Evolutionary conservation across 2,888 invertebrate genomes (phyloP).

Genomic region (Dasypolia templi): DNA sequence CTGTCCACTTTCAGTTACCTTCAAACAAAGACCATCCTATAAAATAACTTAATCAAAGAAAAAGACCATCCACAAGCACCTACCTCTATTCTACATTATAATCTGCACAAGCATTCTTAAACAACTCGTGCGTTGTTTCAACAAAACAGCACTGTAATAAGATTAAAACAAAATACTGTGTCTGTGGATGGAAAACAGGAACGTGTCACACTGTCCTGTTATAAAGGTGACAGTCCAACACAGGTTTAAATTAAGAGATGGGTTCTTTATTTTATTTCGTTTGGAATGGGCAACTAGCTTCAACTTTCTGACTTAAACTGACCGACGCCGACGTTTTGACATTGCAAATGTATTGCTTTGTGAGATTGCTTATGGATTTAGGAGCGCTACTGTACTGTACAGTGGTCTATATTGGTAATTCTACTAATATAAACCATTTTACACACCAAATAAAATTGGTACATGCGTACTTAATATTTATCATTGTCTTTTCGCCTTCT

Average conservation of each 20-base stretch:
- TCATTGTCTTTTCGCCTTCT: not conserved
- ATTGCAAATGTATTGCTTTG: too few relatives aligned
- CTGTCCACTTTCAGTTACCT: too few relatives aligned
- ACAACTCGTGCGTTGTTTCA: slow-evolving; percentile 28
- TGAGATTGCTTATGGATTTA: too few relatives aligned
- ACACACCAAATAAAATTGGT: too few relatives aligned
- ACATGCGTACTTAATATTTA: not conserved
- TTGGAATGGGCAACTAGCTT: not conserved
- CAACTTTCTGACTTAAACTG: not conserved
- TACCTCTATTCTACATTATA: slow-evolving; percentile 17
- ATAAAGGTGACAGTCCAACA: slow-evolving; percentile 12
- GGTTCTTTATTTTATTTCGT: not conserved
- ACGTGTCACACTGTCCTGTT: slow-evolving; percentile 35
- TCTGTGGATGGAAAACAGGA: slow-evolving; percentile 52
- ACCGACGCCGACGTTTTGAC: not conserved
- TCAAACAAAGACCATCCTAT: not conserved
- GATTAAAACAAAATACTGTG: slow-evolving; percentile 55
- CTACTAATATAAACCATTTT: too few relatives aligned
- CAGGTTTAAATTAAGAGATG: slow-evolving; percentile 6
- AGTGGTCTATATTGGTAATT: not conserved
- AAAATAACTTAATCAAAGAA: not conserved
- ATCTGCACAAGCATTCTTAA: slow-evolving; percentile 18
- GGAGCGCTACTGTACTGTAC: too few relatives aligned
- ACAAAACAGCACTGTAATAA: slow-evolving; percentile 47
- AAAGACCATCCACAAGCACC: not conserved